phyloP scores from a whole-genome alignment of 2,113 vertebrate genomes.

The Coptodon bakossiorum region DNA sequence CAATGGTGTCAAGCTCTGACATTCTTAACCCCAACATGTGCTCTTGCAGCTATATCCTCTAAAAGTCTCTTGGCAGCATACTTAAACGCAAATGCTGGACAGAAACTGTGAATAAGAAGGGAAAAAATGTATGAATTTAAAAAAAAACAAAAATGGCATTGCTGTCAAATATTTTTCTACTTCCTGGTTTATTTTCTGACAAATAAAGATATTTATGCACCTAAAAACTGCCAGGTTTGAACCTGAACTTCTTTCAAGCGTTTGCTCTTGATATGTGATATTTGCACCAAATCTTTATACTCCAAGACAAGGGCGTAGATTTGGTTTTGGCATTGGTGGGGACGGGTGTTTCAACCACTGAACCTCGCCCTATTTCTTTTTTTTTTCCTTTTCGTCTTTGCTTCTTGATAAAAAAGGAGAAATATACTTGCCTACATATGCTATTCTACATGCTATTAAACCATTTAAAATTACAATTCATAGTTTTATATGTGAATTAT shows the following conservation, averaged over 20 bases:
- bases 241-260: background rate
- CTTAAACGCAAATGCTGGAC: background rate
- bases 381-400: no score
- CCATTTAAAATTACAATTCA: no score
- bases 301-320: no score
- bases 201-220: background rate
- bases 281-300: background rate
- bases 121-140: background rate
- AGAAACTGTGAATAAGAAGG: background rate
- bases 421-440: no score
- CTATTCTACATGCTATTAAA: no score
- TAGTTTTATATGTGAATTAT: no score
- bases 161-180: background rate
- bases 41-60: background rate
- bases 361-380: no score
- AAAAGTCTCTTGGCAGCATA: background rate
- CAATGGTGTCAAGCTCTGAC: background rate
- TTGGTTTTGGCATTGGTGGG: no score
- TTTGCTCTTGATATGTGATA: background rate
- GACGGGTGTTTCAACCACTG: no score
- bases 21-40: background rate
- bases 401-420: no score
- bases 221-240: background rate
- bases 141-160: background rate
- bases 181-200: background rate